phyloP scores from a whole-genome alignment of 1,140 invertebrate genomes.

The Drosophila sproati region DNA sequence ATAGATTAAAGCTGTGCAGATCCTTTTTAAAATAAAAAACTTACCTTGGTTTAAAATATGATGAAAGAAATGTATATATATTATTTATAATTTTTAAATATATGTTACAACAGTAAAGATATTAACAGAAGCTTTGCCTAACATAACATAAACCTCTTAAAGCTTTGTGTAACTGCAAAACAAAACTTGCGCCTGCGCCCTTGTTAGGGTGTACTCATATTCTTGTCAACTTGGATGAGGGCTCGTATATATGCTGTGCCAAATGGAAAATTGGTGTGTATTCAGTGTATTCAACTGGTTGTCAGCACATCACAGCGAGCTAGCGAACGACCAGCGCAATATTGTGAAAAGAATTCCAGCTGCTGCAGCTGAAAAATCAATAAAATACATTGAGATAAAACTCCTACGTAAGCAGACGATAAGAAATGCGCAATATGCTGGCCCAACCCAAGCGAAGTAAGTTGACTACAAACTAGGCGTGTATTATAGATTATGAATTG shows the following conservation, averaged over 20 bases:
- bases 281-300: conserved; percentile 73
- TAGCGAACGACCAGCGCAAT: conserved; percentile 5
- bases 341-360: conserved; percentile 49
- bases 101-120: not conserved
- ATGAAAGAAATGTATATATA: too few species aligned
- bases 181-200: conserved; percentile 31
- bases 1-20: too few species aligned
- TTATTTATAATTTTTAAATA: too few species aligned
- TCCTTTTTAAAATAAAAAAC: too few species aligned
- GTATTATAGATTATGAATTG: not conserved
- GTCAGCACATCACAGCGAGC: conserved; percentile 42
- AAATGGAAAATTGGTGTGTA: conserved; percentile 30
- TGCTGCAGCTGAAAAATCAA: conserved; percentile 69
- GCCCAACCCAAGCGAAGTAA: conserved; percentile 36
- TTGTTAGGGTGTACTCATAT: not conserved
- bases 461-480: not conserved
- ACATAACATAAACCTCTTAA: conserved; percentile 4
- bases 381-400: conserved; percentile 27
- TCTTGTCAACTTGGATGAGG: conserved; percentile 25
- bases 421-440: conserved; percentile 70
- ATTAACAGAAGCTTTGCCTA: conserved; percentile 13
- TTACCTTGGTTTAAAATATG: too few species aligned
- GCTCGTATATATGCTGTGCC: conserved; percentile 34
- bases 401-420: conserved; percentile 46
- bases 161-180: conserved; percentile 9